phyloP scores from a whole-genome alignment of 2,797 vertebrate species.

The Siniperca undulata region DNA sequence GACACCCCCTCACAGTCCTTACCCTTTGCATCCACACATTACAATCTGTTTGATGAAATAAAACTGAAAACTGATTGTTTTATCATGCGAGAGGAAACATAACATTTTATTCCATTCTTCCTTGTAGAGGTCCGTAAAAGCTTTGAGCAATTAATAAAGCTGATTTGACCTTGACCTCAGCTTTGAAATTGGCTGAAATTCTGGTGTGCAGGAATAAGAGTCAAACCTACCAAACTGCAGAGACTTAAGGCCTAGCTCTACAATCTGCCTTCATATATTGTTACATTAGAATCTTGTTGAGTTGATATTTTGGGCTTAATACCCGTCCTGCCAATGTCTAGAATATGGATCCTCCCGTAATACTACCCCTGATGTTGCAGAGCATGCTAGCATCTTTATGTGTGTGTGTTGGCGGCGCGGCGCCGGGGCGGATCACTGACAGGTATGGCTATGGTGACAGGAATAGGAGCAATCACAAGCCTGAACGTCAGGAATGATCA shows the following conservation, averaged over 20 bases:
- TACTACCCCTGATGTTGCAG: constrained; percentile 12
- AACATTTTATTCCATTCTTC: not conserved
- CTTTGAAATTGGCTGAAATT: constrained; percentile 12
- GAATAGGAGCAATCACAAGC: constrained; percentile 48
- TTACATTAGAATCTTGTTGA: constrained; percentile 8
- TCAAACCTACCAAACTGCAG: not conserved
- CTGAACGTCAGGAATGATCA: constrained; percentile 46
- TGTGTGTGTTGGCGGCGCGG: too few species aligned
- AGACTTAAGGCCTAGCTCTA: not conserved
- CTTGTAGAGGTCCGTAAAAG: not conserved
- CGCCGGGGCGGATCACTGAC: too few species aligned
- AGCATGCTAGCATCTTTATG: constrained; percentile 1
- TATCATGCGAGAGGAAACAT: not conserved
- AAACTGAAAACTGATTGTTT: not conserved
- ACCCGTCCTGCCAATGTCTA: constrained; percentile 14
- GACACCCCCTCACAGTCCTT: not conserved
- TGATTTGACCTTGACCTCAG: constrained; percentile 22
- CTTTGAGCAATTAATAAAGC: constrained; percentile 1
- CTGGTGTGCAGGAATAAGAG: not conserved
- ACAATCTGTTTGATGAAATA: not conserved
- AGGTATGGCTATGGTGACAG: constrained; percentile 26
- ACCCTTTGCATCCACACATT: not conserved
- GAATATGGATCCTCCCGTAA: constrained; percentile 26
- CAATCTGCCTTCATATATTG: not conserved
- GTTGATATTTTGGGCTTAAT: constrained; percentile 27